Conservation (phyloP, 1,140 invertebrate genomes). For the Sycophila sp. region DNA sequence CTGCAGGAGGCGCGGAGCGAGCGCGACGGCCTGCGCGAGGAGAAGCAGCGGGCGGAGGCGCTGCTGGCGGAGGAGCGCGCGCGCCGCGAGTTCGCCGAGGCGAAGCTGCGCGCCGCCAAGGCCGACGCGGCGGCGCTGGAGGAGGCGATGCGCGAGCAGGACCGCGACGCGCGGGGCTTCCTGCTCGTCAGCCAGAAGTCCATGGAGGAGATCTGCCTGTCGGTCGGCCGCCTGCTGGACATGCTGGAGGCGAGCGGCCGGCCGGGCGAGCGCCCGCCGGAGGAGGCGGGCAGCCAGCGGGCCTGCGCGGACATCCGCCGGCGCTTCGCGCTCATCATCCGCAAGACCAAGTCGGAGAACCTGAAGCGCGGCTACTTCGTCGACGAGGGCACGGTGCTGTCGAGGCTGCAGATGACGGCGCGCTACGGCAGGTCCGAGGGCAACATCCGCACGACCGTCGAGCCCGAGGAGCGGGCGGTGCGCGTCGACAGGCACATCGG, state of each 20-base stretch:
- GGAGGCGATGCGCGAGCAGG: constrained; percentile 47
- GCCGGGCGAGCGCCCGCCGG: neutral
- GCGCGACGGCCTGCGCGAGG: constrained; percentile 43
- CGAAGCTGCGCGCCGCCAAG: constrained; percentile 49
- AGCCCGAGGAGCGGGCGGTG: neutral
- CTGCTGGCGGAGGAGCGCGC: constrained; percentile 50
- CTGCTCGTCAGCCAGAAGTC: constrained; percentile 56
- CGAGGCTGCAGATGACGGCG: constrained; percentile 3
- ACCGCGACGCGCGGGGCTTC: constrained; percentile 51
- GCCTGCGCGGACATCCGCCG: constrained; percentile 39
- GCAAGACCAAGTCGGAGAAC: constrained; percentile 61
- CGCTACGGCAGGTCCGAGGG: constrained; percentile 54
- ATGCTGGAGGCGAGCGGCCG: constrained; percentile 45
- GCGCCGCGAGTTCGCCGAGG: constrained; percentile 51
- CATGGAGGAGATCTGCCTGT: constrained; percentile 54
- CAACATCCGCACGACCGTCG: constrained; percentile 40
- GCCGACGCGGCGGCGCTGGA: constrained; percentile 51
- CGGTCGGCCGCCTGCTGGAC: constrained; percentile 54
- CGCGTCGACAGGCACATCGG: constrained; percentile 6
- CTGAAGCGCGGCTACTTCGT: constrained; percentile 39
- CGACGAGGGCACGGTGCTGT: constrained; percentile 28
- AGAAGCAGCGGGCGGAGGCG: constrained; percentile 37
- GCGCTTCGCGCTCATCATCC: constrained; percentile 48
- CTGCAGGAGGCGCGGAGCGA: constrained; percentile 27
- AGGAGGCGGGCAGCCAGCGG: neutral